Evolutionary conservation across 2,888 invertebrate species (phyloP), one percentile per base, ranked within the genome.

Genomic region (Prosapia bicincta): DNA sequence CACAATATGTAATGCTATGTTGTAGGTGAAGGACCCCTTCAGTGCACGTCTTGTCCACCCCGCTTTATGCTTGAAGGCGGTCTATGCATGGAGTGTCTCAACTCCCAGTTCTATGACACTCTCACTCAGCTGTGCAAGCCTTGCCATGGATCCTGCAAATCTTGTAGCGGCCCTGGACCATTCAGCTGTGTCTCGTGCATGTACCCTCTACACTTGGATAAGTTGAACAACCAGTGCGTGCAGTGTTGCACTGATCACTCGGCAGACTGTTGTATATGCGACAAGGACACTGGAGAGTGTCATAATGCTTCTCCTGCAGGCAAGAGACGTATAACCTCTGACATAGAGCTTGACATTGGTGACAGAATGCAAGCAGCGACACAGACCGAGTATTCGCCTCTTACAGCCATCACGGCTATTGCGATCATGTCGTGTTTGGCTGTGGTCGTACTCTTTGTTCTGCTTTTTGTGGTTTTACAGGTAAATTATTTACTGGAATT

Each of bases 201-300:
- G 13, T 86, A 88, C 71, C 92, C 92, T 0, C 83, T 91, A 65
- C 89, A 89, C 82, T 84, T 92, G 78, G 91, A 92, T 83, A 89
- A 91, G 81, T 85, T 91, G 79, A 93, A 92, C 85, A 92, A 91
- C 82, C 92, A 92, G 83, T 93, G 93, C 82, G 92, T 93, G 81
- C 90, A 90, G 30, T 93, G 93, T 81, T 93, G 93, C 82, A 85
- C 89, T 0, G 88, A 89, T 69, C 87, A 87, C 72, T 85, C 85
- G 67, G 84, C 83, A 79, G 86, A 88, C 7, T 92, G 92, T 82
- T 93, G 93, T 82, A 89, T 89, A 80, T 93, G 93, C 83, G 89
- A 92, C 82, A 88, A 89, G 28, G 90, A 90, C 76, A 90, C 90
- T 75, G 91, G 92, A 79, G 91, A 91, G 81, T 93, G 93, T 83